phyloP scores from a whole-genome alignment of 2,113 vertebrate genomes.

The Etheostoma spectabile region DNA sequence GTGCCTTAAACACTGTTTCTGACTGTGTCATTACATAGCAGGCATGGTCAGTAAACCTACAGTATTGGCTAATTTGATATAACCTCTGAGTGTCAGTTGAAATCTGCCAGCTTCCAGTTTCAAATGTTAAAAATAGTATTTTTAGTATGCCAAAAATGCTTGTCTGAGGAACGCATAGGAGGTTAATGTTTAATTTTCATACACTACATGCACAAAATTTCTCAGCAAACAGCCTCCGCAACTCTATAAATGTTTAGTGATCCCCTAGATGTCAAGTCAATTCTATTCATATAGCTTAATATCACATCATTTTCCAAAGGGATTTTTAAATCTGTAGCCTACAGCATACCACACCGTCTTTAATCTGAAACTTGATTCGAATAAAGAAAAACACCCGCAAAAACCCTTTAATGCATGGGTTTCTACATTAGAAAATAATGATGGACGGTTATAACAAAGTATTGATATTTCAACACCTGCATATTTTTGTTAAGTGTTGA shows the following conservation, averaged over 20 bases:
- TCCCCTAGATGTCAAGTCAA: background rate
- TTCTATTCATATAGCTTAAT: background rate
- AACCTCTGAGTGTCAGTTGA: conserved; percentile 23
- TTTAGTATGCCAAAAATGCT: background rate
- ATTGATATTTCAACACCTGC: background rate
- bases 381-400: background rate
- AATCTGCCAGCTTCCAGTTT: conserved; percentile 24
- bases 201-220: conserved; percentile 3
- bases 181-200: conserved; percentile 26
- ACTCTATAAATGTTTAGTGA: background rate
- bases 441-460: background rate
- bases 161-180: background rate
- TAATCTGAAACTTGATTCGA: background rate
- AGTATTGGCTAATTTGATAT: conserved; percentile 1
- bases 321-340: background rate
- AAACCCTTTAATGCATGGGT: background rate
- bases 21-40: background rate
- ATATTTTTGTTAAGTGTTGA: background rate
- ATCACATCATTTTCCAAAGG: background rate
- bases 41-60: background rate
- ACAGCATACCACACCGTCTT: too few relatives aligned
- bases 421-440: background rate
- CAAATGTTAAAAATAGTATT: too few relatives aligned
- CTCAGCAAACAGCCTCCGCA: background rate
- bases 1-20: conserved; percentile 11